Conservation (phyloP, 2,113 vertebrate species). For the Proterorhinus semilunaris region DNA sequence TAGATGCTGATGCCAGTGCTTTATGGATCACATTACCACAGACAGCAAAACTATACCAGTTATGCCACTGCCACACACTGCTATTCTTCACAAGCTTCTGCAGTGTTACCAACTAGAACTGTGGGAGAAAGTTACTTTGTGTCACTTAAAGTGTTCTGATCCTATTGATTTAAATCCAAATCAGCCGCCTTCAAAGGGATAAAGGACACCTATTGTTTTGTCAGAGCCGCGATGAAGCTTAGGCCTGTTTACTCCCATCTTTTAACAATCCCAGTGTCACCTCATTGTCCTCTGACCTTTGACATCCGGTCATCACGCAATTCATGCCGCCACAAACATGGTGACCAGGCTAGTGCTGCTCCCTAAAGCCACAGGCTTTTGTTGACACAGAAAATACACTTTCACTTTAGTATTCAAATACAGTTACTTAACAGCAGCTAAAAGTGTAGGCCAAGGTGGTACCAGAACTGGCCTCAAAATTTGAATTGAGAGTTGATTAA, state of each 20-base stretch:
- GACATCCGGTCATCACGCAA: constrained; percentile 58
- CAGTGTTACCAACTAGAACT: no score
- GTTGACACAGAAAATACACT: neutral
- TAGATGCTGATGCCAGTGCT: no score
- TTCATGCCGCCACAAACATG: constrained; percentile 63
- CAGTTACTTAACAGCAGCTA: no score
- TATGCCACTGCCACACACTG: no score
- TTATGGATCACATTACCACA: no score
- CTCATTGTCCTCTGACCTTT: constrained; percentile 59
- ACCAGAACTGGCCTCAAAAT: no score
- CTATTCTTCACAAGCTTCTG: no score
- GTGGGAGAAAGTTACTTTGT: neutral
- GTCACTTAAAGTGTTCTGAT: constrained; percentile 12
- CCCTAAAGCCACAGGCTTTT: neutral
- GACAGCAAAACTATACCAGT: no score
- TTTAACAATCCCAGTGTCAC: constrained; percentile 44
- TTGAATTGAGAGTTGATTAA: no score
- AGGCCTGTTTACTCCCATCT: constrained; percentile 32
- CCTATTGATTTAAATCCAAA: constrained; percentile 34
- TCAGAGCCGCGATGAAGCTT: constrained; percentile 15
- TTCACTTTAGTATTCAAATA: no score
- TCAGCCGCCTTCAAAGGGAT: constrained; percentile 37
- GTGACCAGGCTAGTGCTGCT: constrained; percentile 23
- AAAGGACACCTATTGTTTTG: constrained; percentile 48
- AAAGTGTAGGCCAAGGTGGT: no score